A percentile compares a stretch with the other conserved stretches of the same genome.
Evolutionary conservation across 1,140 invertebrate genomes (phyloP).

Genomic region (Orchestia grillus): DNA sequence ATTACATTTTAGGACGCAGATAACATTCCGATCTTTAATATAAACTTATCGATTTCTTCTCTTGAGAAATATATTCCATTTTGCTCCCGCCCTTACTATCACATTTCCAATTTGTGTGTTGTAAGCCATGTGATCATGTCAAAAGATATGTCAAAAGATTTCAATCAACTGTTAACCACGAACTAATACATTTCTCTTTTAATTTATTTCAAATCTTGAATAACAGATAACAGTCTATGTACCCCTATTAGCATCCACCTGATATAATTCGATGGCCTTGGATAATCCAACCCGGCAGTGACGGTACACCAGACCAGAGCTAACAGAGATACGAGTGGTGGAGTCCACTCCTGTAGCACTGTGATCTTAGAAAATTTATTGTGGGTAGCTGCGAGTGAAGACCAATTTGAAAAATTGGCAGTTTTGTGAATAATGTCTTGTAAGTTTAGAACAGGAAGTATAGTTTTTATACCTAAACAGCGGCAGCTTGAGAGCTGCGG

Average conservation of each 20-base stretch:
- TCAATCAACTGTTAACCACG: neutral
- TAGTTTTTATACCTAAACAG: neutral
- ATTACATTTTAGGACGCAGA: neutral
- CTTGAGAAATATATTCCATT: neutral
- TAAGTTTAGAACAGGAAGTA: neutral
- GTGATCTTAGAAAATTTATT: neutral
- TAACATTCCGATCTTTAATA: neutral
- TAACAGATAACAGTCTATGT: neutral
- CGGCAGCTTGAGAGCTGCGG: neutral
- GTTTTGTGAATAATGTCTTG: neutral
- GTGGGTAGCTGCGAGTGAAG: neutral
- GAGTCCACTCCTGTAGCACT: neutral
- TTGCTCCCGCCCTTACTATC: neutral
- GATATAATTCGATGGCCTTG: neutral
- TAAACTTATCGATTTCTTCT: neutral
- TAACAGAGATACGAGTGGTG: too few relatives aligned
- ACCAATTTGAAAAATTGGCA: neutral
- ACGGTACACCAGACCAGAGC: neutral
- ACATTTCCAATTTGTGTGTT: neutral
- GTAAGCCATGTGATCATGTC: too few relatives aligned
- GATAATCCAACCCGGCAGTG: neutral
- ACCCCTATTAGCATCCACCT: neutral
- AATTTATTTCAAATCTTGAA: neutral
- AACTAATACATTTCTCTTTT: neutral
- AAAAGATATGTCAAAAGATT: neutral